phyloP scores from a whole-genome alignment of 2,113 vertebrate genomes.

The Eulemur macaco region DNA sequence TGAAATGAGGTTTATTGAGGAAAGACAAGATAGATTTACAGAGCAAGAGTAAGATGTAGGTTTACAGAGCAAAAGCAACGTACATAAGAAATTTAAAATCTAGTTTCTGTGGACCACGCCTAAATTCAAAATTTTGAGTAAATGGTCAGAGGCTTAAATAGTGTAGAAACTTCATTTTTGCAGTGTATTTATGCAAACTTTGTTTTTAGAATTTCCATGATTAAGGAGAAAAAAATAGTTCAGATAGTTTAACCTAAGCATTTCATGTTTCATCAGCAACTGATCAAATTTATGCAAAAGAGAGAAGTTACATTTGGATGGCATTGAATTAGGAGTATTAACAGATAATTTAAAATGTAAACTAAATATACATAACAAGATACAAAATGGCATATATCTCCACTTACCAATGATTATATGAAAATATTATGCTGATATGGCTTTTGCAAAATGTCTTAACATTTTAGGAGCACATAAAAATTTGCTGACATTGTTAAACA shows the following conservation, averaged over 20 bases:
- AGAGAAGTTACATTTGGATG: background rate
- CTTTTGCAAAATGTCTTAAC: conserved; percentile 62
- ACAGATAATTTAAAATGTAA: conserved; percentile 39
- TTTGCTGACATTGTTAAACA: conserved; percentile 57
- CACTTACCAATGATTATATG: conserved; percentile 18
- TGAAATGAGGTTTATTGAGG: too few species aligned
- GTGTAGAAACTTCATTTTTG: background rate
- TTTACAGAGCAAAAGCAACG: too few species aligned
- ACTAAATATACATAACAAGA: conserved; percentile 36
- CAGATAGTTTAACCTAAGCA: background rate
- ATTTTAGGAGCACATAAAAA: conserved; percentile 37
- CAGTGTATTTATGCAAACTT: background rate
- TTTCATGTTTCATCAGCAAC: conserved; percentile 55
- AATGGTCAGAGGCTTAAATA: background rate
- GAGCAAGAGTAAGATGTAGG: too few species aligned
- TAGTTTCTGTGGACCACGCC: background rate
- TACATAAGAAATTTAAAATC: background rate
- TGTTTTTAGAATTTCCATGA: background rate
- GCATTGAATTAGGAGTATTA: conserved; percentile 30
- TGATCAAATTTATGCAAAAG: conserved; percentile 49
- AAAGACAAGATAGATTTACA: too few species aligned
- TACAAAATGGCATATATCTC: background rate
- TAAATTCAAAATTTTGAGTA: background rate
- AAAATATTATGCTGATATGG: conserved; percentile 22
- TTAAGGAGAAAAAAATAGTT: background rate